Conservation (phyloP, 2,797 vertebrate genomes). For the Selene dorsalis region DNA sequence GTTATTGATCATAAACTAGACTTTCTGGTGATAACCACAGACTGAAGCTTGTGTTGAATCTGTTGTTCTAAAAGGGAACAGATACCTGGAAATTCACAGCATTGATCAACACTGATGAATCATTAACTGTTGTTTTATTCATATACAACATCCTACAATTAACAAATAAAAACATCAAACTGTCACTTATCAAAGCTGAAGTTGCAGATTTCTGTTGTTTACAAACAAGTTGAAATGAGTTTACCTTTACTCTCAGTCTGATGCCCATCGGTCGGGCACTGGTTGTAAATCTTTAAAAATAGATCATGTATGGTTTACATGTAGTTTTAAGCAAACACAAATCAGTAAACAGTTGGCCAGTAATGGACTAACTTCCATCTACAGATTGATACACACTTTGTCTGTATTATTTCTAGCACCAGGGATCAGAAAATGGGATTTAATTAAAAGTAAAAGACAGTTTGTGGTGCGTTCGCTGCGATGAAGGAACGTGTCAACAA, state of each 20-base stretch:
- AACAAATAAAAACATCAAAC: not conserved
- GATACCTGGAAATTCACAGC: not conserved
- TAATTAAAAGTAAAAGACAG: constrained; percentile 1
- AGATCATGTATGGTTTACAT: not conserved
- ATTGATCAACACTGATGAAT: not conserved
- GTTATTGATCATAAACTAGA: not conserved
- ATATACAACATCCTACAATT: not conserved
- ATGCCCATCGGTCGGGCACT: no score
- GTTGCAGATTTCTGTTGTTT: not conserved
- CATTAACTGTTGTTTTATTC: not conserved
- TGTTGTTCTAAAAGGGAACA: not conserved
- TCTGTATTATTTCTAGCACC: not conserved
- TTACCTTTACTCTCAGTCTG: not conserved
- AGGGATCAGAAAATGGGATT: not conserved
- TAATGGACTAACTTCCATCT: not conserved
- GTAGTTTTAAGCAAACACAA: not conserved
- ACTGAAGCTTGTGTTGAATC: not conserved
- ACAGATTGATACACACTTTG: constrained; percentile 1
- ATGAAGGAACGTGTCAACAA: not conserved
- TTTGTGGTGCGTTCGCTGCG: not conserved
- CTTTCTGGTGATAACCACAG: not conserved
- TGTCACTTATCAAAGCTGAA: not conserved
- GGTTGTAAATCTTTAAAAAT: not conserved
- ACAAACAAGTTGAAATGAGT: not conserved
- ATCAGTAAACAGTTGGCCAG: constrained; percentile 18